phyloP scores from a whole-genome alignment of 2,113 vertebrate genomes.

The Silurus asotus region DNA sequence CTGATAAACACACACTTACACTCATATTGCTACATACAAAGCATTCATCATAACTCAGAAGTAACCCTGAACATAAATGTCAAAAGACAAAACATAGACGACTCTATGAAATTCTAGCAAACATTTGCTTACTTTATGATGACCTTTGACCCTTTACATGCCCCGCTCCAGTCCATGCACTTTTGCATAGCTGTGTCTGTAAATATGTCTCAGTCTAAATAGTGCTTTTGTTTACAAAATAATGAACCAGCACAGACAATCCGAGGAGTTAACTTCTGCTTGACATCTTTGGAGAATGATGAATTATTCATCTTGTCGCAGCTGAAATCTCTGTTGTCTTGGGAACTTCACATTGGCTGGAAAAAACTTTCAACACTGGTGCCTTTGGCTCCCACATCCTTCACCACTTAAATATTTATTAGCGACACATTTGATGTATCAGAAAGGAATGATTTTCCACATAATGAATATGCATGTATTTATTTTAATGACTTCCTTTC shows the following conservation, averaged over 20 bases:
- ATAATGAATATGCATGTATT: background rate
- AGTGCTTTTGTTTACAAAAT: background rate
- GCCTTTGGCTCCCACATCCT: background rate
- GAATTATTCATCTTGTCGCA: constrained; percentile 32
- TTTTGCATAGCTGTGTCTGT: background rate
- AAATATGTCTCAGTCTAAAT: background rate
- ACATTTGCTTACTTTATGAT: background rate
- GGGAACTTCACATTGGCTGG: constrained; percentile 24
- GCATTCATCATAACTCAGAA: background rate
- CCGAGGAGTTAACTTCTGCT: background rate
- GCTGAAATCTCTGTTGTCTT: constrained; percentile 36
- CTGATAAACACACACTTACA: background rate
- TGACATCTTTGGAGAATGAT: background rate
- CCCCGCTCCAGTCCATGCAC: background rate
- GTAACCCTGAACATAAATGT: background rate
- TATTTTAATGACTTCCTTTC: background rate
- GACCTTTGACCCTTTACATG: background rate
- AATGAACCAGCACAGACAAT: background rate
- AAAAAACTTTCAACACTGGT: constrained; percentile 3
- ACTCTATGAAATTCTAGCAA: background rate
- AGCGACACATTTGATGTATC: background rate
- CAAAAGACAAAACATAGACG: background rate
- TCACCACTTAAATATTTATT: background rate
- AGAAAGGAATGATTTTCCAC: background rate
- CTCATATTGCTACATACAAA: background rate